Percentiles rank a stretch among this genome's conserved stretches.
Conservation (phyloP, 2,888 invertebrate species). For the Zele albiditarsus region DNA sequence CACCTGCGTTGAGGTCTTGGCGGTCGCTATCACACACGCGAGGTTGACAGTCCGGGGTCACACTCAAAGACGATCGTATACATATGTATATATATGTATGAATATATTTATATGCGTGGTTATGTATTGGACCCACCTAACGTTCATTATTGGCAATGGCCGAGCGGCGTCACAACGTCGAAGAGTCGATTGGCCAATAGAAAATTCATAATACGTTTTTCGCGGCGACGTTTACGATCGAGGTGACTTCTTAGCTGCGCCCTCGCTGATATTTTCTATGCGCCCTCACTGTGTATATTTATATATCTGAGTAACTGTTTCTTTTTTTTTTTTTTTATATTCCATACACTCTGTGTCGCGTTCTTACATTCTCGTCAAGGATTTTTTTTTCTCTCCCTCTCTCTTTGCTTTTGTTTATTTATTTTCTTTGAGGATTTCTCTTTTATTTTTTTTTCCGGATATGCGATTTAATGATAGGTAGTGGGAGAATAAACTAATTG, state of each 20-base stretch:
- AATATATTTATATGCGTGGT: slow-evolving; percentile 30
- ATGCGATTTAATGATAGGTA: background rate
- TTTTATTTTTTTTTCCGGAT: background rate
- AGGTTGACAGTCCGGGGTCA: slow-evolving; percentile 54
- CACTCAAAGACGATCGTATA: background rate
- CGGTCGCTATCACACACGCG: slow-evolving; percentile 24
- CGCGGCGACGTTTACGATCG: slow-evolving; percentile 35
- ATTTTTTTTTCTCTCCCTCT: no score
- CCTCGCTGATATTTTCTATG: background rate
- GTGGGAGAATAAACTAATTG: slow-evolving; percentile 15
- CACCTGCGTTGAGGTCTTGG: slow-evolving; percentile 26
- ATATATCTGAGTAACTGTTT: background rate
- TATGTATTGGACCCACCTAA: slow-evolving; percentile 48
- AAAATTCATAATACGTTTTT: slow-evolving; percentile 62
- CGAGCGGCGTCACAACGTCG: slow-evolving; percentile 50
- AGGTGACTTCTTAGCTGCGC: slow-evolving; percentile 16
- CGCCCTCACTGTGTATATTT: background rate
- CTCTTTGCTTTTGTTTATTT: background rate
- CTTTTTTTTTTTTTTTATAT: background rate
- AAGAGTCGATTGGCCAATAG: slow-evolving; percentile 54
- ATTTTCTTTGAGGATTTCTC: background rate
- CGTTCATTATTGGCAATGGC: slow-evolving; percentile 35
- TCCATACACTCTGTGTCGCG: background rate
- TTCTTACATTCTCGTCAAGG: slow-evolving; percentile 11
- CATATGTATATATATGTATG: background rate